Evolutionary conservation across 2,797 vertebrate species (phyloP).

Genomic region (Anguilla marmorata): DNA sequence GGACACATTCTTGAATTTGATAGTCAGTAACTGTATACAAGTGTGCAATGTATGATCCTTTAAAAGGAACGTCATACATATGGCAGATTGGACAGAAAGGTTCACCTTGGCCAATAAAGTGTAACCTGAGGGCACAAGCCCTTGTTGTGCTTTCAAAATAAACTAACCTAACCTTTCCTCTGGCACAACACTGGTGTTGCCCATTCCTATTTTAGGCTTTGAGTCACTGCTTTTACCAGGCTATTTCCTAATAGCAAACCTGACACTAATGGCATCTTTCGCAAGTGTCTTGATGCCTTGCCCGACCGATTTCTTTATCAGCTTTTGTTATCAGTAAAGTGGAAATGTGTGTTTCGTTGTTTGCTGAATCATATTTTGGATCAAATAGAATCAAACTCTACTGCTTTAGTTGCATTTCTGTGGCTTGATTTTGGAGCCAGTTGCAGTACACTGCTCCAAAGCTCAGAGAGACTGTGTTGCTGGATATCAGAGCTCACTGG

Average conservation of each 20-base stretch:
- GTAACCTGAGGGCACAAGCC: neutral
- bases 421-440: neutral
- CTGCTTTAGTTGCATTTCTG: neutral
- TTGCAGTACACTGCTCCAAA: neutral
- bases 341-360: neutral
- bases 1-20: neutral
- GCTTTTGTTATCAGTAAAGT: neutral
- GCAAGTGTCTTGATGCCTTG: neutral
- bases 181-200: neutral
- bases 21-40: neutral
- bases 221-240: neutral
- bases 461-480: neutral
- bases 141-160: neutral
- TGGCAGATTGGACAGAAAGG: neutral
- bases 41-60: neutral
- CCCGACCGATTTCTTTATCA: neutral
- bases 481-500: constrained; percentile 7
- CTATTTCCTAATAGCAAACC: constrained; percentile 7
- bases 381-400: neutral
- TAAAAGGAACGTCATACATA: no score
- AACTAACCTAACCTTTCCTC: neutral
- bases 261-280: neutral
- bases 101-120: neutral
- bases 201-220: neutral
- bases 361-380: neutral